Conservation (phyloP, 2,888 invertebrate species). For the Ernsta delagoae region DNA sequence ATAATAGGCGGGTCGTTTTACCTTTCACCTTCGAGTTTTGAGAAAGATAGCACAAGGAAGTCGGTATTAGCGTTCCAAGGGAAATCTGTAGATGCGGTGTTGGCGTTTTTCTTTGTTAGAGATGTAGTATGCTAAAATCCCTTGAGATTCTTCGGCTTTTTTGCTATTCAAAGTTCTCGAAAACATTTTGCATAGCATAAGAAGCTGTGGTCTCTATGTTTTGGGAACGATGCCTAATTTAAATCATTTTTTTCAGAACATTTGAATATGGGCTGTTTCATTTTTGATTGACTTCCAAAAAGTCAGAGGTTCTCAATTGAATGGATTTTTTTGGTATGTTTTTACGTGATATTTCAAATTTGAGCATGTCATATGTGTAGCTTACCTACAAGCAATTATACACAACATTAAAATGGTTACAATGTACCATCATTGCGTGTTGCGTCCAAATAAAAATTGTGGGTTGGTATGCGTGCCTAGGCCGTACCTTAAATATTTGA, state of each 20-base stretch:
- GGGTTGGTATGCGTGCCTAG: slow-evolving; percentile 63
- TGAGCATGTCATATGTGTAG: too few species aligned
- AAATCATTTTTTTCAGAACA: too few species aligned
- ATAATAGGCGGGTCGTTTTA: slow-evolving; percentile 66
- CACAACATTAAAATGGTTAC: slow-evolving; percentile 14
- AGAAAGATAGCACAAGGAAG: slow-evolving; percentile 57
- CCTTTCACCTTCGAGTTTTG: slow-evolving; percentile 58
- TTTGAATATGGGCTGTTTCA: too few species aligned
- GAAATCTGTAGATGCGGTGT: slow-evolving; percentile 48
- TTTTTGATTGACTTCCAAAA: too few species aligned
- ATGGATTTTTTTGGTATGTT: too few species aligned
- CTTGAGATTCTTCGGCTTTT: background rate
- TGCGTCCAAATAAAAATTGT: slow-evolving; percentile 67
- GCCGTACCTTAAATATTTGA: slow-evolving; percentile 42
- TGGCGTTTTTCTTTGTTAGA: background rate
- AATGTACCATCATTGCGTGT: slow-evolving; percentile 67
- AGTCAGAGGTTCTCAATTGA: too few species aligned
- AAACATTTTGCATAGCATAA: background rate
- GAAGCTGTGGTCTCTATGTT: background rate
- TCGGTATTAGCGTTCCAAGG: slow-evolving; percentile 50
- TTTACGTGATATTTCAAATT: too few species aligned
- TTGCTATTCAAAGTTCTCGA: slow-evolving; percentile 1
- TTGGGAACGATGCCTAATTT: background rate
- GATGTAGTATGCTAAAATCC: background rate
- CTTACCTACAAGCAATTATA: slow-evolving; percentile 11